A percentile compares a stretch with the other conserved stretches of the same genome.
Evolutionary conservation across 2,113 vertebrate species (phyloP).

Genomic region (Bostrychus sinensis): DNA sequence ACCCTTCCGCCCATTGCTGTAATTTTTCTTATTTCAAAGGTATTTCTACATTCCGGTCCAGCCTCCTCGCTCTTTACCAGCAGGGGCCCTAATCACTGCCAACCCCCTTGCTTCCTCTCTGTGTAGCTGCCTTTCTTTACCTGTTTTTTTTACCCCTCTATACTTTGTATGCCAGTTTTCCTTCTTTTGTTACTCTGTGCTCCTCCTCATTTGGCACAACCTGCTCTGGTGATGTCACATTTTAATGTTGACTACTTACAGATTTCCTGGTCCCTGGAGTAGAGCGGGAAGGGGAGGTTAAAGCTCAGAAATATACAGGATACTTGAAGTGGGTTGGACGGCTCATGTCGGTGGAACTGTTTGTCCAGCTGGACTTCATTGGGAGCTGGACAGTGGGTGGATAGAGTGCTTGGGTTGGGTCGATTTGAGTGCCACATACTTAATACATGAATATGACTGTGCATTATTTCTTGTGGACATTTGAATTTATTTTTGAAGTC

Average conservation of each 20-base stretch:
- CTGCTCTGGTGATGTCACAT: slow-evolving; percentile 27
- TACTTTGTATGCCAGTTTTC: slow-evolving; percentile 20
- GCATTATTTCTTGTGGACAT: slow-evolving; percentile 4
- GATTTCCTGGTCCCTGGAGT: slow-evolving; percentile 15
- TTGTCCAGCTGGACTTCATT: slow-evolving; percentile 48
- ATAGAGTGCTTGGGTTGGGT: slow-evolving; percentile 13
- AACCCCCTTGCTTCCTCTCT: slow-evolving; percentile 27
- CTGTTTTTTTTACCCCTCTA: slow-evolving; percentile 14
- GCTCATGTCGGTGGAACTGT: slow-evolving; percentile 27
- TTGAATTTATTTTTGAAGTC: not conserved
- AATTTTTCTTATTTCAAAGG: slow-evolving; percentile 28
- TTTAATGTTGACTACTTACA: slow-evolving; percentile 17
- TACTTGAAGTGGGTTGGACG: slow-evolving; percentile 27
- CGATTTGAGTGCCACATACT: slow-evolving; percentile 19
- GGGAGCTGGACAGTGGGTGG: slow-evolving; percentile 29
- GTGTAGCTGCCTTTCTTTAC: slow-evolving; percentile 3
- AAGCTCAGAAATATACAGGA: slow-evolving; percentile 15
- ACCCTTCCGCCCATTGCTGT: not conserved
- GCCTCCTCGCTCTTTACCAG: slow-evolving; percentile 22
- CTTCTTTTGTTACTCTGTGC: slow-evolving; percentile 24
- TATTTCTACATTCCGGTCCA: slow-evolving; percentile 32
- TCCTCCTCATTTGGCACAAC: slow-evolving; percentile 28
- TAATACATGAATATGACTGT: slow-evolving; percentile 8
- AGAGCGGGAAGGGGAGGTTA: slow-evolving; percentile 14
- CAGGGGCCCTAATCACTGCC: slow-evolving; percentile 35